Conservation (phyloP, 2,888 invertebrate species). For the Oithona nana region DNA sequence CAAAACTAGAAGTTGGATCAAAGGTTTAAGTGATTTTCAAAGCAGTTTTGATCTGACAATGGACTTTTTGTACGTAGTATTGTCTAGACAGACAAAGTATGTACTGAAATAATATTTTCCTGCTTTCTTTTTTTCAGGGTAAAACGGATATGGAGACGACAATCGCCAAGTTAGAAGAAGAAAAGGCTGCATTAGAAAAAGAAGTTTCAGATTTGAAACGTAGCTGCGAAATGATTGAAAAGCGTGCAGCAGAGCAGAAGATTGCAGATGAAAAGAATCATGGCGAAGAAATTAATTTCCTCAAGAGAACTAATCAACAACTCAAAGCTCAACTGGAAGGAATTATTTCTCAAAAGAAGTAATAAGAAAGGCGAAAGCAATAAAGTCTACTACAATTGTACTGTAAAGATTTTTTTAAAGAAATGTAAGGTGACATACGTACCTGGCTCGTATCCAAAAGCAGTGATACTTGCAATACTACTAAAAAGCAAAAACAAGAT, state of each 20-base stretch:
- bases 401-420: neutral
- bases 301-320: slow-evolving; percentile 84
- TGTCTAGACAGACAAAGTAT: too few species aligned
- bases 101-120: too few species aligned
- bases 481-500: neutral
- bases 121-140: slow-evolving; percentile 37
- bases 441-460: neutral
- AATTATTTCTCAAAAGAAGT: slow-evolving; percentile 83
- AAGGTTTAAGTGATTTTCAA: neutral
- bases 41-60: too few species aligned
- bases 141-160: slow-evolving; percentile 58
- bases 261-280: slow-evolving; percentile 81
- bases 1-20: too few species aligned
- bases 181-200: slow-evolving; percentile 44
- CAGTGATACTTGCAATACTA: neutral
- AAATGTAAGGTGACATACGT: neutral
- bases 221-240: slow-evolving; percentile 60
- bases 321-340: slow-evolving; percentile 84
- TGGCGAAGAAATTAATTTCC: slow-evolving; percentile 69
- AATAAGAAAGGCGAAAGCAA: slow-evolving; percentile 21
- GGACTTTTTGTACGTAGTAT: too few species aligned
- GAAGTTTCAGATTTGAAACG: slow-evolving; percentile 43
- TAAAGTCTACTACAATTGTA: neutral
- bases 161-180: slow-evolving; percentile 46
- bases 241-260: slow-evolving; percentile 46